Conservation (phyloP, 37 sponge, comb jelly and placozoan genomes). For the Ianthella basta region DNA sequence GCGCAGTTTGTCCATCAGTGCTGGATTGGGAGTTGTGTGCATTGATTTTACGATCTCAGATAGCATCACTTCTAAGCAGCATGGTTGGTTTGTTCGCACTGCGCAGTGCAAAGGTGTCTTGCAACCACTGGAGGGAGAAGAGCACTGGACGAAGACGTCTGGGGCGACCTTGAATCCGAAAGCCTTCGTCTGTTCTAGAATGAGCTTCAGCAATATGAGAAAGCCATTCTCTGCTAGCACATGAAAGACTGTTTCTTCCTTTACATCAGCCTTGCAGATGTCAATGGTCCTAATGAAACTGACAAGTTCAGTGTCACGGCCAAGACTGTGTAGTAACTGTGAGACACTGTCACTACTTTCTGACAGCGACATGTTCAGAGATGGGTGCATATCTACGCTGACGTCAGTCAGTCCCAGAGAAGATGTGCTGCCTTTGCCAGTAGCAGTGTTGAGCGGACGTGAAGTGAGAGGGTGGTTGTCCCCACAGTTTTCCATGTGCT, state of each 20-base stretch:
- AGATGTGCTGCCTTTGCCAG: no score
- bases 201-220: slow-evolving; percentile 32
- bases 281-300: slow-evolving; percentile 13
- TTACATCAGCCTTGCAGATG: slow-evolving; percentile 13
- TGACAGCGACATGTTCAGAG: not conserved
- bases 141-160: not conserved
- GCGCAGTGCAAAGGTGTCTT: slow-evolving; percentile 9
- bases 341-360: not conserved
- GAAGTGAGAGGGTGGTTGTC: no score
- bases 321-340: not conserved
- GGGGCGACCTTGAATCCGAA: slow-evolving; percentile 5
- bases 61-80: slow-evolving; percentile 16
- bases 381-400: not conserved
- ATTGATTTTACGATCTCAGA: slow-evolving; percentile 21
- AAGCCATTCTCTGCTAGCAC: slow-evolving; percentile 44
- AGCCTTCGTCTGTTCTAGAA: slow-evolving; percentile 43
- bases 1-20: not conserved
- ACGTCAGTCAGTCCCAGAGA: no score
- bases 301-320: not conserved
- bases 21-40: not conserved
- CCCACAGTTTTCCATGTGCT: no score
- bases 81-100: not conserved
- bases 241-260: slow-evolving; percentile 62
- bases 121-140: not conserved
- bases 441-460: no score